Base-by-base conservation (phyloP, 2,888 invertebrate species). In the Leptopterna dolabrata region DNA sequence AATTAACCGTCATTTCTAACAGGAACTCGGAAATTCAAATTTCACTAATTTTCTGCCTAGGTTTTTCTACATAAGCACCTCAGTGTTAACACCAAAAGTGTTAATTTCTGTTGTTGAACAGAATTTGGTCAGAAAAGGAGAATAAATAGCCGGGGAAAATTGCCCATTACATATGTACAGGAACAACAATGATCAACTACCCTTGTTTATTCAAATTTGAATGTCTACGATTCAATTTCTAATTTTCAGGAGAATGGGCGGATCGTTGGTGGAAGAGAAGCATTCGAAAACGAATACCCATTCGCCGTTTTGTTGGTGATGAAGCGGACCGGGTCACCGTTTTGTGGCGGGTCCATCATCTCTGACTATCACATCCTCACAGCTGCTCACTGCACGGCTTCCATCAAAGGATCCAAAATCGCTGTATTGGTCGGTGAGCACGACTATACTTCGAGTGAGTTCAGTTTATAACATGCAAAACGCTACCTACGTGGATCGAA, bases 321-420 rank as follows among this genome's bases (percentile, higher is more conserved):
- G 78, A 87, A 45, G 45, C 55, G 78, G 30, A 70, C 24, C 16
- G 80, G 80, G 16, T 70, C 78, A 4, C 86, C 78, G 27, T 87
- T 80, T 30, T 87, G 86, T 27, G 86, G 86, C 9, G 86, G 86
- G 4, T 87, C 86, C 24, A 80, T 87, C 16, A 87, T 87, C 24
- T 78, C 86, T 1, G 80, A 78, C 19, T 80, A 80, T 19, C 80
- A 80, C 43, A 63, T 87, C 14, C 43, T 87, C 24, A 87, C 86
- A n/a, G 86, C 86, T 16, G 86, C 86, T 70, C 86, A 87, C 29
- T 87, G 86, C 78, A 87, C 86, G 14, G 30, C 78, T n/a, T 80
- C 76, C 24, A 47, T 80, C 11, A 87, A 87, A 55, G 80, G 70
- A 3, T 80, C 80, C 36, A 51, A 47, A 55, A 78, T 87, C 1